Evolutionary conservation across 2,113 vertebrate species (phyloP), one percentile per base, ranked within the genome.

Genomic region (Anthoscopus minutus): DNA sequence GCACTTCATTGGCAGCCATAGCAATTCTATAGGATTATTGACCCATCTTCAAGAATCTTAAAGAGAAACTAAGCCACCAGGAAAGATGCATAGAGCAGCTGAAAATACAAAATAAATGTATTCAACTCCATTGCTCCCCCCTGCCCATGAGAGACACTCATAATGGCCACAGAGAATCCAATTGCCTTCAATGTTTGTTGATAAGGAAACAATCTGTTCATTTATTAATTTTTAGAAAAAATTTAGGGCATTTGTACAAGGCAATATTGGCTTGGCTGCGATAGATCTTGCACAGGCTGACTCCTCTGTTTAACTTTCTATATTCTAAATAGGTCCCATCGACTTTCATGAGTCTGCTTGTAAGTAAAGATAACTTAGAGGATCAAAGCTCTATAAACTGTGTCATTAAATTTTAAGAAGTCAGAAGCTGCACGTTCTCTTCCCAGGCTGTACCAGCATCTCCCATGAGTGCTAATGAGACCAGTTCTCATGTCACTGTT

Each of bases 321-420:
- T 88, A 96, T 87, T 91, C 87, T 95, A 96, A 95, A 88, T 69
- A 93, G 89, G 84, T 73, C 19, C 93, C 74, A 96, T 94, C 96
- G 96, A 96, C 94, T 97, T 96, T 96, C 95, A 96, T 95, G 91
- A 96, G 89, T 42, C 81, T 91, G 62, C 94, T 94, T 93, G 92
- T 93, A 90, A 96, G 92, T 96, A 96, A 95, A 95, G 96, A 94
- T 90, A 94, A 96, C 91, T 96, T 96, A 94, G 60, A 95, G 81
- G 89, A 96, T 96, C 94, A 96, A 96, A 96, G 94, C 87, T 58
- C 95, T 72, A 42, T 92, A 97, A 95, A 95, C 84, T 87, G 87
- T 94, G 73, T 93, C 94, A 96, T 95, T 97, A 95, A 97, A 95
- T 92, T 97, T 95, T 96, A 96, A 97, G 95, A 85, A 94, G 89